A percentile compares a stretch with the other conserved stretches of the same genome.
Evolutionary conservation across 2,888 invertebrate species (phyloP).

Genomic region (Ametastegia equiseti): DNA sequence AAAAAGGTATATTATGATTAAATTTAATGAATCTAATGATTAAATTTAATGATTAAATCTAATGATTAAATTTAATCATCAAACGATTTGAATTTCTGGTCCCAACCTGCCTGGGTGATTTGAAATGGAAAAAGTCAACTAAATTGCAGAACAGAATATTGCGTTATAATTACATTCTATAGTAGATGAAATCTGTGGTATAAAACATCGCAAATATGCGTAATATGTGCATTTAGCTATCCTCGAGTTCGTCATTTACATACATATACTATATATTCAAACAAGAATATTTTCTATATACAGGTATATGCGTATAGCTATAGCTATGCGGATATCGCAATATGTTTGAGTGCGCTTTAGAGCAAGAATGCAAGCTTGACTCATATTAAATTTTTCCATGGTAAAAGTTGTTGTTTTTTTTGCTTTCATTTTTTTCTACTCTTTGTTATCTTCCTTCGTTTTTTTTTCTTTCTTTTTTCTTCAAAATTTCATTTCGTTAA

Average conservation of each 20-base stretch:
- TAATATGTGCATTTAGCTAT: background rate
- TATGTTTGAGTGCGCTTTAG: conserved; percentile 35
- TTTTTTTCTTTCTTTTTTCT: conserved; percentile 61
- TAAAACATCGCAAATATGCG: background rate
- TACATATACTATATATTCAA: background rate
- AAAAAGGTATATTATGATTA: too few relatives aligned
- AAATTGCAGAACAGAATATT: too few relatives aligned
- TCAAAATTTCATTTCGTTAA: conserved; percentile 74
- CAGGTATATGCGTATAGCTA: background rate
- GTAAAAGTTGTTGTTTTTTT: conserved; percentile 64
- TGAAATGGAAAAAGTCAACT: too few relatives aligned
- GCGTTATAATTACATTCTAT: too few relatives aligned
- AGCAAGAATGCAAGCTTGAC: conserved; percentile 42
- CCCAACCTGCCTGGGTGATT: too few relatives aligned
- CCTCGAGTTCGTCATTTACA: background rate
- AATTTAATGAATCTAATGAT: too few relatives aligned
- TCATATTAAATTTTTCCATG: conserved; percentile 33
- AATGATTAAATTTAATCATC: too few relatives aligned
- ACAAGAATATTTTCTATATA: too few relatives aligned
- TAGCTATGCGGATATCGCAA: background rate
- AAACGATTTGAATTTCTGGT: too few relatives aligned
- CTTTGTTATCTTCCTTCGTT: background rate
- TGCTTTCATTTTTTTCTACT: conserved; percentile 67
- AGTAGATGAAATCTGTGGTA: background rate
- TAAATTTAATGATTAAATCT: too few relatives aligned